Base-by-base conservation (phyloP, 2,797 vertebrate species). In the Muscicapa striata region DNA sequence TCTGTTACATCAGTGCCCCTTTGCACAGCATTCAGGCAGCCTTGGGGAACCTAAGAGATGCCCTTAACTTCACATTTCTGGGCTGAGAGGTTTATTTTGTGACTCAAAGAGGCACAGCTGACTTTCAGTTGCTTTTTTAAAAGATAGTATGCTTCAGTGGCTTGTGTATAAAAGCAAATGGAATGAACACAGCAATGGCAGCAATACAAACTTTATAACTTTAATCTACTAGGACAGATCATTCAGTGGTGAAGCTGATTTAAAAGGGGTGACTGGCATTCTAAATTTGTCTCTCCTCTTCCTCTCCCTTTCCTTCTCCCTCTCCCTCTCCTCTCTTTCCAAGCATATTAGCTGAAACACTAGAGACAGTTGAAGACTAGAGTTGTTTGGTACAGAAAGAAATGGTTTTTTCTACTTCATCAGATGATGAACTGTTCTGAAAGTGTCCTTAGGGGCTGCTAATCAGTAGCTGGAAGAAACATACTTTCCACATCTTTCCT, bases 181-280 rank as follows among this genome's bases (percentile, higher is more conserved):
- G 11, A 11, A 91, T 73, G 58, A 91, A 59, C 59, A 73, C 59
- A 76, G 51, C 9, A 30, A 88, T 93, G 91, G 83, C 90, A 96
- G 80, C 69, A 93, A 38, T 75, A 75, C 66, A 95, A 81, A 88
- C 83, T 91, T 86, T 43, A 3, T 88, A 90, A 91, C 55, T 95
- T 94, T 94, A 95, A 94, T 94, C 58, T 81, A 10, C 43, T 86
- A 69, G 43, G 95, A 94, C 93, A 94, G 93, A 54, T 94, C 91
- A 75, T 84, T 95, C 89, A 94, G 73, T 78, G 55, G 69, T 91
- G 73, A 94, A 94, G 69, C 57, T 11, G 34, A 85, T 72, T 83
- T 91, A 66, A 83, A 74, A 93, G 49, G 58, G 51, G 58, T 91
- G 54, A 87, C 76, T 84, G 66, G 51, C 59, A 57, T 88, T 86